These are phyloP conservation scores for Lates japonicus DNA, from an alignment of 2,797 vertebrate genomes.

Conservation along the genomic window DNA sequence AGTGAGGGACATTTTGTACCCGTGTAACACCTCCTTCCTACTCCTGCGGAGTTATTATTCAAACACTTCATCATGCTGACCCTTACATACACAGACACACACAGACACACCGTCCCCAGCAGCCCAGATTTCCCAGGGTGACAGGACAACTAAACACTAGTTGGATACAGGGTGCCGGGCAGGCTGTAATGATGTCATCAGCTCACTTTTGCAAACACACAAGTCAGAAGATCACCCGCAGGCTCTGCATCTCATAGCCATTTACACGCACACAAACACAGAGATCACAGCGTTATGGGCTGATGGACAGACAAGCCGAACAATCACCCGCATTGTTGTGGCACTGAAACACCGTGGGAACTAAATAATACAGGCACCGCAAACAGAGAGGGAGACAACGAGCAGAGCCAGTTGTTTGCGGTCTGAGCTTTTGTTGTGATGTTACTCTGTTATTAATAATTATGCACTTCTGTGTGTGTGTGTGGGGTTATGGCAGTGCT, in stretches of 20 bases:
- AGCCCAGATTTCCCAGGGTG: slow-evolving; percentile 74
- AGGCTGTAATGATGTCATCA: slow-evolving; percentile 73
- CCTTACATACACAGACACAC: slow-evolving; percentile 29
- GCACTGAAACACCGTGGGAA: slow-evolving; percentile 75
- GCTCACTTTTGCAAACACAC: slow-evolving; percentile 63
- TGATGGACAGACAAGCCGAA: slow-evolving; percentile 71
- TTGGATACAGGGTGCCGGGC: slow-evolving; percentile 67
- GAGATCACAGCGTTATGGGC: slow-evolving; percentile 30
- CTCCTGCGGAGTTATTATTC: slow-evolving; percentile 71
- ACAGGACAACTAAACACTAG: slow-evolving; percentile 81
- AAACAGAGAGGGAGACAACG: slow-evolving; percentile 49
- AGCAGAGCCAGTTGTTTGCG: slow-evolving; percentile 58
- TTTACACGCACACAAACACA: slow-evolving; percentile 26
- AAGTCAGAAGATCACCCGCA: slow-evolving; percentile 53
- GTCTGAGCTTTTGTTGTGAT: slow-evolving; percentile 23
- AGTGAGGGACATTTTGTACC: slow-evolving; percentile 53
- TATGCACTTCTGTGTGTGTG: slow-evolving; percentile 23
- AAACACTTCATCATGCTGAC: slow-evolving; percentile 76
- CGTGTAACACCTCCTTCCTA: slow-evolving; percentile 46
- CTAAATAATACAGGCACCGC: slow-evolving; percentile 38
- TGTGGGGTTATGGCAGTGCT: slow-evolving; percentile 2
- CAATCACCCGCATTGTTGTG: slow-evolving; percentile 76
- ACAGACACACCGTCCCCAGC: slow-evolving; percentile 41
- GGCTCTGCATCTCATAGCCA: slow-evolving; percentile 48
- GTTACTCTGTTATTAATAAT: slow-evolving; percentile 52